Base-by-base conservation (phyloP, 2,113 vertebrate species). In the Fregetta grallaria region DNA sequence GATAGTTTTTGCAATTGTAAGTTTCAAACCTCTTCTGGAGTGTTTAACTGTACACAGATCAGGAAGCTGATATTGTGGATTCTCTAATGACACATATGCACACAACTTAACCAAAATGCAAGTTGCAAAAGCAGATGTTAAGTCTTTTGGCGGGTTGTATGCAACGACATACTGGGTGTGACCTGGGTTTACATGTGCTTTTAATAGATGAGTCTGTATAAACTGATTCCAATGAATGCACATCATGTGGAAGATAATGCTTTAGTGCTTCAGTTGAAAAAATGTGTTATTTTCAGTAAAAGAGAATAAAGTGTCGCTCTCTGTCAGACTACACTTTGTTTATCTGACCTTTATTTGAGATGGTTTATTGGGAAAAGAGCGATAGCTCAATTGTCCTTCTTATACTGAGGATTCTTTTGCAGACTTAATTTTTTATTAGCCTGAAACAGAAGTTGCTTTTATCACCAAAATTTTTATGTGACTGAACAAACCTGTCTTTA, bases 161-260 rank as follows among this genome's bases (percentile, higher is more conserved):
- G 67, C 47, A 86, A 68, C 1, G 2, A 15, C n/a, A 34, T 36
- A 82, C 20, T 50, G 68, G 79, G 70, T 68, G 47, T 52, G 30
- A 68, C 88, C 40, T 61, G 62, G 13, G 16, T 85, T 93, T 94
- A 75, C 90, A 93, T 7, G 7, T 94, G 90, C 85, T 97, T 97
- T 94, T 70, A 91, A 96, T 95, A 91, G 72, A 45, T 20, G 75
- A 63, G 59, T 87, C 82, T 90, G 27, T 67, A 84, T 71, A 73
- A 91, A 66, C 55, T 65, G 27, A 85, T 82, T 88, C 56, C 76
- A 87, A 12, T 78, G 63, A 80, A 77, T 59, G 61, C 16, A n/a
- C 49, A 75, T 83, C 83, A 91, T 88, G 34, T 77, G 62, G 62
- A 92, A 91, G 92, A 93, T 81, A 75, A 63, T 76, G 75, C 15